Evolutionary conservation across 2,888 invertebrate genomes (phyloP).

Genomic region (Ichneumon xanthorius): DNA sequence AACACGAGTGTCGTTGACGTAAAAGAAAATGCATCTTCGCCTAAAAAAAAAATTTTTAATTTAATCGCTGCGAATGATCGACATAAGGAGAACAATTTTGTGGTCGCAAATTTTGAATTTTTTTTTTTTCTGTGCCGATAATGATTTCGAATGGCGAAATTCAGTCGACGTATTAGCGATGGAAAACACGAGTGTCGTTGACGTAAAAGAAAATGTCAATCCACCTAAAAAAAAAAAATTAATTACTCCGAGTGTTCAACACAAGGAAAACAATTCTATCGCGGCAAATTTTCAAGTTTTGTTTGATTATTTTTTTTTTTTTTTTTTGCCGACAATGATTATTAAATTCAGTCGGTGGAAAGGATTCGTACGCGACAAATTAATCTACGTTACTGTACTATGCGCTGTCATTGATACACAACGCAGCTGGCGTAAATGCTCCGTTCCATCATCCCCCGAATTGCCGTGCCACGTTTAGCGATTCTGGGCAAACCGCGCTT

Average conservation of each 20-base stretch:
- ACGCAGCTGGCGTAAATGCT: neutral
- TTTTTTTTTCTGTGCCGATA: too few relatives aligned
- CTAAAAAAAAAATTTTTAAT: too few relatives aligned
- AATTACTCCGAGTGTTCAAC: too few relatives aligned
- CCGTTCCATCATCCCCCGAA: neutral
- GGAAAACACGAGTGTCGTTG: neutral
- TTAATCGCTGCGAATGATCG: too few relatives aligned
- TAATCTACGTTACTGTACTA: neutral
- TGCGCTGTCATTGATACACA: neutral
- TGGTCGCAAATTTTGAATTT: too few relatives aligned
- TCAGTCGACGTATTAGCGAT: neutral
- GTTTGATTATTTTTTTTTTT: neutral
- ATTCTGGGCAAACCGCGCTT: neutral
- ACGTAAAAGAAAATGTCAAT: neutral
- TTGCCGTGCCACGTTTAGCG: neutral
- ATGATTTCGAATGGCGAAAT: neutral
- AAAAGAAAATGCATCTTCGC: neutral
- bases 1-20: neutral
- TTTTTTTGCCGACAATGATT: neutral
- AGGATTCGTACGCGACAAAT: neutral
- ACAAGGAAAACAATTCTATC: too few relatives aligned
- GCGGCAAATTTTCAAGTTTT: neutral
- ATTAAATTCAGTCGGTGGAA: neutral
- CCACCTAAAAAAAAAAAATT: too few relatives aligned
- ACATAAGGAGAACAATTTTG: too few relatives aligned